Evolutionary conservation across 2,113 vertebrate species (phyloP).

Genomic region (Rhabdomys dilectus): DNA sequence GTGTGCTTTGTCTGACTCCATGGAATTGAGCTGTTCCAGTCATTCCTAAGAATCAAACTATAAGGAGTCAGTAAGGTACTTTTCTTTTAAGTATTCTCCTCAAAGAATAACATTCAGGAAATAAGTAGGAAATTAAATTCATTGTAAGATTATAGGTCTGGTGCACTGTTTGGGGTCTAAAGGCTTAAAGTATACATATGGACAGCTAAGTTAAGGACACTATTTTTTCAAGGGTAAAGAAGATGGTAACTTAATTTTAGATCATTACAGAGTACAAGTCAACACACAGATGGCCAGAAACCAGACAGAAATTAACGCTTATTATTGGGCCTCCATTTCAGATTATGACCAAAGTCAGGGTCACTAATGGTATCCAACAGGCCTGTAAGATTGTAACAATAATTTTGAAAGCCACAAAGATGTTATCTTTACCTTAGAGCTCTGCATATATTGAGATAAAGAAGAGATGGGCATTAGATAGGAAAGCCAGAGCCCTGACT

Average conservation of each 20-base stretch:
- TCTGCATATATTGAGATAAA: background rate
- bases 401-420: background rate
- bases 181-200: background rate
- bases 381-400: background rate
- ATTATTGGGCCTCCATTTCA: background rate
- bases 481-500: background rate
- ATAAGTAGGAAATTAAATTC: slow-evolving; percentile 33
- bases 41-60: background rate
- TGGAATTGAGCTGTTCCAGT: background rate
- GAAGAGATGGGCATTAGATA: background rate
- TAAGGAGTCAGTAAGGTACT: background rate
- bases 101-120: background rate
- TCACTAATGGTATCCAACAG: background rate
- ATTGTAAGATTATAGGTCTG: background rate
- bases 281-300: background rate
- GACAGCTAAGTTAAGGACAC: background rate
- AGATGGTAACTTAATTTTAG: slow-evolving; percentile 26
- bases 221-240: slow-evolving; percentile 39
- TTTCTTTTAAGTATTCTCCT: slow-evolving; percentile 11
- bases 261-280: slow-evolving; percentile 28
- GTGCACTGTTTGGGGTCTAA: background rate
- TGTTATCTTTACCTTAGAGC: background rate
- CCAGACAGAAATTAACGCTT: slow-evolving; percentile 10
- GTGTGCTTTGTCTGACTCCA: background rate
- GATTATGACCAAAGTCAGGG: background rate